Base-by-base conservation (phyloP, 2,113 vertebrate species). In the Dicentrarchus labrax region DNA sequence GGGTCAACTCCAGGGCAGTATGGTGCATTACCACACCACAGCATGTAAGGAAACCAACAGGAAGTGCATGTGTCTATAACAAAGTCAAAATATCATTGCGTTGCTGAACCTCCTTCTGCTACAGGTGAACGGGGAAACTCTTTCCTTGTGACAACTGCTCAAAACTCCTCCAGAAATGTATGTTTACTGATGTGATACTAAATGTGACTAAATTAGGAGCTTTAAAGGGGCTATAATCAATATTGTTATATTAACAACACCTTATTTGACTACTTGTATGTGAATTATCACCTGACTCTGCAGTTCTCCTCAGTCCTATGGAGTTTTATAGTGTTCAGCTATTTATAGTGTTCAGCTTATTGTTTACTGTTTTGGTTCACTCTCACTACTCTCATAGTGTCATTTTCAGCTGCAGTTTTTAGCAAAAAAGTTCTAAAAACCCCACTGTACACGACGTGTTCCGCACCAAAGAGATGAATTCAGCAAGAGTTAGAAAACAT, bases 1-100 rank as follows among this genome's bases (percentile, higher is more conserved):
- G 76, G 79, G 77, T 88, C 62, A 76, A 8, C 47, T 69, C 66
- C 50, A 64, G 83, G 75, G 43, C 60, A 59, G 21, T 22, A 50
- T 69, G 61, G 75, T 21, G 61, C 43, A 39, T 50, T 83, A 74
- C 68, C 67, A 56, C 76, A 76, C 47, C 39, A 67, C 75, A 47
- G 61, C 43, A 51, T 67, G 57, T 10, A 9, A 65, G 43, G 51
- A 74, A 30, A 45, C 51, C 16, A 64, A 17, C 30, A 72, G 39
- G 48, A 57, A 41, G 36, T 6, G 53, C 43, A 62, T 5, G 10
- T 78, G 69, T 73, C 50, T 17, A 8, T 54, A 30, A 30, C 30
- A 30, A 30, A 30, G 66, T 54, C 10, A 5, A 65, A 76, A 64
- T 53, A 38, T 39, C 57, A 48, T 7, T 8, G 43, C 64, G 15